Conservation (phyloP, 1,140 invertebrate genomes). For the Rhyzopertha dominica region DNA sequence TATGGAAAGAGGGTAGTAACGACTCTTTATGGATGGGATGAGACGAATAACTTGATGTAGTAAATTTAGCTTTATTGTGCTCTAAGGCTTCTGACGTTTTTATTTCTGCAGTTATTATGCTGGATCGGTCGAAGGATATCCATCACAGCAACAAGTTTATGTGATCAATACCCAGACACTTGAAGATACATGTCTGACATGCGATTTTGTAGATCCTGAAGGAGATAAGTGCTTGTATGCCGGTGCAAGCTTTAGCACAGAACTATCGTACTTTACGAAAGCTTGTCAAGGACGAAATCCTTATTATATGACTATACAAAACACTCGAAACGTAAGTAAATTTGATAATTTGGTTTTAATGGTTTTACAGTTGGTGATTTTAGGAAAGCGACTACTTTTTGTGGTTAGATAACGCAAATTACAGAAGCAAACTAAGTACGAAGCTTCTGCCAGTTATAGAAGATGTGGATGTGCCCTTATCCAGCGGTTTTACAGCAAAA, state of each 20-base stretch:
- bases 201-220: slow-evolving; percentile 48
- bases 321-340: slow-evolving; percentile 24
- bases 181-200: slow-evolving; percentile 53
- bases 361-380: slow-evolving; percentile 12
- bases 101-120: slow-evolving; percentile 69
- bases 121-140: slow-evolving; percentile 54
- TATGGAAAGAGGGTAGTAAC: slow-evolving; percentile 68
- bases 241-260: slow-evolving; percentile 62
- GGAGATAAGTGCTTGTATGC: slow-evolving; percentile 59
- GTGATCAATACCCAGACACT: slow-evolving; percentile 42
- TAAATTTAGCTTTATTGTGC: slow-evolving; percentile 28
- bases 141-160: slow-evolving; percentile 59
- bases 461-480: slow-evolving; percentile 61
- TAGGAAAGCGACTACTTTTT: slow-evolving; percentile 27
- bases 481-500: slow-evolving; percentile 60
- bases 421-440: slow-evolving; percentile 52
- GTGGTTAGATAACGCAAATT: slow-evolving; percentile 62
- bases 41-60: slow-evolving; percentile 58
- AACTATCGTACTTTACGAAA: slow-evolving; percentile 61
- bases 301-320: slow-evolving; percentile 29
- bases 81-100: slow-evolving; percentile 32
- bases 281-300: slow-evolving; percentile 66
- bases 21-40: slow-evolving; percentile 70
- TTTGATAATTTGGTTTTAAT: slow-evolving; percentile 11
- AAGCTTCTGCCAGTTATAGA: slow-evolving; percentile 59